Percentiles rank a stretch among this genome's conserved stretches.
Evolutionary conservation across 2,113 vertebrate species (phyloP).

Genomic region (Cryptotis parvus): DNA sequence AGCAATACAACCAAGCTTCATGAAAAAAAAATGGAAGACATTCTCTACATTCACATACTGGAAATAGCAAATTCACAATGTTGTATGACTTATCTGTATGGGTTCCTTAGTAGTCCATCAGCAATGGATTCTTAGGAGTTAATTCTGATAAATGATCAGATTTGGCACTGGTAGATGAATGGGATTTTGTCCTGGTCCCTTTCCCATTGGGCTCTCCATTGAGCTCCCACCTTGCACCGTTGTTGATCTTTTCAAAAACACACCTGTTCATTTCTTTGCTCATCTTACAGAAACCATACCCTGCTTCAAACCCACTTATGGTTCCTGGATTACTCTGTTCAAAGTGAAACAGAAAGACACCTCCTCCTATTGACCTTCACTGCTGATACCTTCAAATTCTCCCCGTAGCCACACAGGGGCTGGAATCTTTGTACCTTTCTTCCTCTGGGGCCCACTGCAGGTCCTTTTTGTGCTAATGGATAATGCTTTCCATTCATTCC

Average conservation of each 20-base stretch:
- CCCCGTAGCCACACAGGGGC: no score
- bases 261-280: neutral
- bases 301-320: neutral
- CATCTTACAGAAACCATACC: neutral
- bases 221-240: neutral
- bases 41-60: neutral
- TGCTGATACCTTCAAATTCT: neutral
- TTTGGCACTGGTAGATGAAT: neutral
- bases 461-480: neutral
- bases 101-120: slow-evolving; percentile 1
- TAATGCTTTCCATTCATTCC: neutral
- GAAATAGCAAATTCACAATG: slow-evolving; percentile 25
- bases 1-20: neutral
- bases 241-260: slow-evolving; percentile 30
- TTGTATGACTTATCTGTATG: neutral
- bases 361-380: neutral
- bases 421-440: neutral
- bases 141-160: neutral
- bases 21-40: neutral
- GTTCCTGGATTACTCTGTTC: neutral
- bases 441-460: neutral
- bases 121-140: neutral
- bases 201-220: neutral
- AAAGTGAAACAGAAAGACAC: neutral
- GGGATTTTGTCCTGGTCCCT: neutral